These are phyloP conservation scores for Volucella inanis DNA, from an alignment of 2,888 invertebrate species.

Conservation along the genomic window DNA sequence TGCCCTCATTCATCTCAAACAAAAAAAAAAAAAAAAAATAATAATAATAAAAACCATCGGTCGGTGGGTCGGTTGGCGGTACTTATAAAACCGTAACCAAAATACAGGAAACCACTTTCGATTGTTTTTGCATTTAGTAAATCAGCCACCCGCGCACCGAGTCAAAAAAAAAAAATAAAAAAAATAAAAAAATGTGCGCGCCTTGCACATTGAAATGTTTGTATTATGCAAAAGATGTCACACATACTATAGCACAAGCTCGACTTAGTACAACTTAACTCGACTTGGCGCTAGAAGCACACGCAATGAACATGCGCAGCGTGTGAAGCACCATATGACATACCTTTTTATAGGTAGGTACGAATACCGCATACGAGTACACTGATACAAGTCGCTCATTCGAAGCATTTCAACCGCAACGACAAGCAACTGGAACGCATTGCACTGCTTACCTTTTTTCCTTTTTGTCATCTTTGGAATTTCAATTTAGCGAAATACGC, in stretches of 20 bases:
- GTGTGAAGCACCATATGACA: conserved; percentile 44
- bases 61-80: not conserved
- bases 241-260: conserved; percentile 26
- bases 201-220: conserved; percentile 65
- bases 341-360: not conserved
- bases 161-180: conserved; percentile 9
- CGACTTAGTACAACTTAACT: not conserved
- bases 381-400: conserved; percentile 44
- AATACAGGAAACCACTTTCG: conserved; percentile 74
- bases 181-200: conserved; percentile 1
- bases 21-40: no score
- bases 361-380: not conserved
- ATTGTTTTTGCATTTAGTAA: conserved; percentile 71
- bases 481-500: conserved; percentile 69
- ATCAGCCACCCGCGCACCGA: conserved; percentile 54
- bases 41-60: no score
- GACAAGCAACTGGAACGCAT: not conserved
- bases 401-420: conserved; percentile 27
- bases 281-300: not conserved
- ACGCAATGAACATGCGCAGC: conserved; percentile 66
- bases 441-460: not conserved
- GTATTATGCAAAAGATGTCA: conserved; percentile 67
- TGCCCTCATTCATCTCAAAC: no score
- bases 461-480: conserved; percentile 57
- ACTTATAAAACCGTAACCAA: conserved; percentile 67